phyloP scores from a whole-genome alignment of 2,113 vertebrate species.

The Chamaea fasciata region DNA sequence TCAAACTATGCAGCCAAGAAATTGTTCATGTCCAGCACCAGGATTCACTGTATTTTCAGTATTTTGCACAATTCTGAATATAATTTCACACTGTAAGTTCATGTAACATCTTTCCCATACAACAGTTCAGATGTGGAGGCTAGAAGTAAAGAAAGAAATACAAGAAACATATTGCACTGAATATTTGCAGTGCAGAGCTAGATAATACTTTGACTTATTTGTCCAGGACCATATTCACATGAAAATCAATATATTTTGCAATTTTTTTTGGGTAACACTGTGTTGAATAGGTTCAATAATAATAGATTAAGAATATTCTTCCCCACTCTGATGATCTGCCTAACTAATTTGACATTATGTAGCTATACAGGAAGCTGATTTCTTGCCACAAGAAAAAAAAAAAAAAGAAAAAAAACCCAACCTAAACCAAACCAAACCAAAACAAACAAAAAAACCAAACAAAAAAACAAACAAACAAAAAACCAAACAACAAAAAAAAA shows the following conservation, averaged over 20 bases:
- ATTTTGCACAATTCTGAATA: not conserved
- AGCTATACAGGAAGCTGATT: not conserved
- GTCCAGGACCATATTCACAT: not conserved
- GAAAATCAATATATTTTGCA: not conserved
- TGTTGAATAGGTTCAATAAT: not conserved
- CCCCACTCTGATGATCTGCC: not conserved
- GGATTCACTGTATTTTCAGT: not conserved
- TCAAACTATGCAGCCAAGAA: not conserved
- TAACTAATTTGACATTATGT: not conserved
- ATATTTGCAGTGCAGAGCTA: not conserved
- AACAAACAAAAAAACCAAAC: not conserved
- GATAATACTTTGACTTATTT: not conserved
- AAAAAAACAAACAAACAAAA: too few relatives aligned
- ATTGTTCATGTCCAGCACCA: fast-evolving
- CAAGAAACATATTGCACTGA: not conserved
- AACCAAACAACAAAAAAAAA: not conserved
- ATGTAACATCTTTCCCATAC: not conserved
- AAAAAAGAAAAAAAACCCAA: too few relatives aligned
- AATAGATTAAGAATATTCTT: not conserved
- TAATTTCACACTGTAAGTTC: not conserved
- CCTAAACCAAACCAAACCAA: too few relatives aligned
- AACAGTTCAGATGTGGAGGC: not conserved
- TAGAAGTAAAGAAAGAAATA: not conserved
- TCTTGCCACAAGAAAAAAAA: not conserved
- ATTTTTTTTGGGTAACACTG: not conserved